A percentile compares a stretch with the other conserved stretches of the same genome.
phyloP scores from a whole-genome alignment of 1,140 invertebrate species.

The Drosophila dunni region DNA sequence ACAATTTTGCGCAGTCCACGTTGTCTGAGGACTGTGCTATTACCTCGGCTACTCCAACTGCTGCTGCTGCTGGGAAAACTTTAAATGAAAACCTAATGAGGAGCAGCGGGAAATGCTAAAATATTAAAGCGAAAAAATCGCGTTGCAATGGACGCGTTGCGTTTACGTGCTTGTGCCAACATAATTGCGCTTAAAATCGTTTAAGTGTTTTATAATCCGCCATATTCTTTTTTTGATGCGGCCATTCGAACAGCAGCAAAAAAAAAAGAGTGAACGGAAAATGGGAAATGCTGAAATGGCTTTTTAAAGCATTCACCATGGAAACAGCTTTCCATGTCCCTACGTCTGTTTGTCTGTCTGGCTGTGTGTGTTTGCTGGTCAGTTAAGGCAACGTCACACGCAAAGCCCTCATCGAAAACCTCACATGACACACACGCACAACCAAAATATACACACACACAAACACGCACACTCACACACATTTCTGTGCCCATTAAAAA shows the following conservation, averaged over 20 bases:
- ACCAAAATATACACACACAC: slow-evolving; percentile 15
- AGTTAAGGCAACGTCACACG: slow-evolving; percentile 60
- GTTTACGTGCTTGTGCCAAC: slow-evolving; percentile 70
- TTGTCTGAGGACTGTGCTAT: neutral
- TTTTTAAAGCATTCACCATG: slow-evolving; percentile 73
- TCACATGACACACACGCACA: slow-evolving; percentile 33
- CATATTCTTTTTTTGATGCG: slow-evolving; percentile 39
- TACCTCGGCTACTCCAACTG: neutral
- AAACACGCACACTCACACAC: slow-evolving; percentile 25
- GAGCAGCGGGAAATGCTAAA: slow-evolving; percentile 49
- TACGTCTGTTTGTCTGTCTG: slow-evolving; percentile 1
- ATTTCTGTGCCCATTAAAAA: slow-evolving; percentile 68
- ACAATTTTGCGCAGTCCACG: slow-evolving; percentile 27
- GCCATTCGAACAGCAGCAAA: slow-evolving; percentile 56
- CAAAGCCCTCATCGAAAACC: slow-evolving; percentile 48
- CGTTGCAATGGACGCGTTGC: slow-evolving; percentile 43
- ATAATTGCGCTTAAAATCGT: slow-evolving; percentile 82
- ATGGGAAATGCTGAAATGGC: slow-evolving; percentile 65
- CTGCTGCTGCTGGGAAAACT: slow-evolving; percentile 27
- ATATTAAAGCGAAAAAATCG: slow-evolving; percentile 55
- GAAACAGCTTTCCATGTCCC: slow-evolving; percentile 20
- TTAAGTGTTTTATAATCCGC: slow-evolving; percentile 82
- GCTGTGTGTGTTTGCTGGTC: slow-evolving; percentile 51
- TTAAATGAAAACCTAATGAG: slow-evolving; percentile 78
- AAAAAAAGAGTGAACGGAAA: slow-evolving; percentile 23